A percentile compares a stretch with the other conserved stretches of the same genome.
Evolutionary conservation across 2,113 vertebrate genomes (phyloP).

Genomic region (Crotalus horridus): DNA sequence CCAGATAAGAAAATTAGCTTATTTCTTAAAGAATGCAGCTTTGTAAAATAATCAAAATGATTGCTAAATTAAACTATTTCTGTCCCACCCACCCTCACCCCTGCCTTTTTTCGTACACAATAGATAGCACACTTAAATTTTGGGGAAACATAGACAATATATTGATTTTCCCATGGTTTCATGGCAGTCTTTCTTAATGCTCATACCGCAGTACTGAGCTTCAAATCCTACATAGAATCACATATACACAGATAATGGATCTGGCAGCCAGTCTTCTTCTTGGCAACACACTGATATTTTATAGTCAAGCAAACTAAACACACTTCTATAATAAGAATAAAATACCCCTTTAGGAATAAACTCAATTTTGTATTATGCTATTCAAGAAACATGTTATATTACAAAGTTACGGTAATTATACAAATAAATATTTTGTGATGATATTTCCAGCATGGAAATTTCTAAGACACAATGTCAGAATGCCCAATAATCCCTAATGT

Average conservation of each 20-base stretch:
- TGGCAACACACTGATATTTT: constrained; percentile 33
- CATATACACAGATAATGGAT: constrained; percentile 32
- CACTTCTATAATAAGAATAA: constrained; percentile 39
- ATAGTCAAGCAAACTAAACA: constrained; percentile 34
- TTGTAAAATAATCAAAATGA: not conserved
- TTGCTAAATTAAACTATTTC: not conserved
- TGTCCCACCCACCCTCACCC: not conserved
- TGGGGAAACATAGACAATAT: not conserved
- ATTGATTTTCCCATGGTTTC: not conserved
- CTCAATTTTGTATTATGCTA: not conserved
- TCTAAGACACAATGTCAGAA: not conserved
- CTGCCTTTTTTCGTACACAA: not conserved
- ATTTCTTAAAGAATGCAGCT: not conserved
- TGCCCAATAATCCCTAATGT: not conserved
- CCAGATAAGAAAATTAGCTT: not conserved
- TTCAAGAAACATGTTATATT: constrained; percentile 19
- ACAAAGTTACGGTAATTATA: constrained; percentile 2
- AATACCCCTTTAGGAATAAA: constrained; percentile 31
- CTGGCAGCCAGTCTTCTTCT: constrained; percentile 30
- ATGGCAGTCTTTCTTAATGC: not conserved
- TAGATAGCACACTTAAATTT: not conserved
- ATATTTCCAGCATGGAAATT: constrained; percentile 9
- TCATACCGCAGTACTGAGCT: not conserved
- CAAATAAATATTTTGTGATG: not conserved
- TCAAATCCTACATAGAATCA: constrained; percentile 31